phyloP scores from a whole-genome alignment of 2,797 vertebrate genomes.

The Netta rufina region DNA sequence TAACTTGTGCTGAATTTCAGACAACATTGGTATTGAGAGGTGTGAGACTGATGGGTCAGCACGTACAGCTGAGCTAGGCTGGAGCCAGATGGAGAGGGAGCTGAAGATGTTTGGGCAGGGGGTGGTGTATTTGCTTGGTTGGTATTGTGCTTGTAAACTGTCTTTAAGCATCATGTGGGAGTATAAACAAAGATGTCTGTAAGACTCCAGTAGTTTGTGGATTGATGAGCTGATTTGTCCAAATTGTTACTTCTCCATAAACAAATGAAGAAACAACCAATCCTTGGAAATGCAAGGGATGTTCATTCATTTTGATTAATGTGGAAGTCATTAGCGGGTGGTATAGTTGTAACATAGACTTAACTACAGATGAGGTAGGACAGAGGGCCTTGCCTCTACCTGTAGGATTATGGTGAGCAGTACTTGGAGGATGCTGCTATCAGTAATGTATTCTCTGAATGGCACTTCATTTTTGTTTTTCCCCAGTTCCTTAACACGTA shows the following conservation, averaged over 20 bases:
- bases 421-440: neutral
- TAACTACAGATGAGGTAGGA: neutral
- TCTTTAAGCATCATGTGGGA: neutral
- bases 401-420: neutral
- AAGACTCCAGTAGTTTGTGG: neutral
- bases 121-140: neutral
- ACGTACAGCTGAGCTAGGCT: neutral
- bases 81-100: neutral
- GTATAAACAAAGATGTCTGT: neutral
- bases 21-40: neutral
- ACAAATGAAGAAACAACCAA: accelerated
- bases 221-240: neutral
- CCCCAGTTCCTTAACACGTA: neutral
- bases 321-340: neutral
- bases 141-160: neutral
- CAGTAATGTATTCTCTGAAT: neutral
- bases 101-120: neutral
- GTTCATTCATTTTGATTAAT: neutral
- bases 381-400: neutral
- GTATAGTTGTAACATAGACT: neutral
- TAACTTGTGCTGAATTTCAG: neutral
- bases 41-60: neutral
- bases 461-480: neutral
- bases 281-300: neutral
- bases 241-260: neutral